A percentile compares a stretch with the other conserved stretches of the same genome.
These are phyloP conservation scores for Pectinophora gossypiella DNA, from an alignment of 1,140 invertebrate genomes.

Conservation along the genomic window DNA sequence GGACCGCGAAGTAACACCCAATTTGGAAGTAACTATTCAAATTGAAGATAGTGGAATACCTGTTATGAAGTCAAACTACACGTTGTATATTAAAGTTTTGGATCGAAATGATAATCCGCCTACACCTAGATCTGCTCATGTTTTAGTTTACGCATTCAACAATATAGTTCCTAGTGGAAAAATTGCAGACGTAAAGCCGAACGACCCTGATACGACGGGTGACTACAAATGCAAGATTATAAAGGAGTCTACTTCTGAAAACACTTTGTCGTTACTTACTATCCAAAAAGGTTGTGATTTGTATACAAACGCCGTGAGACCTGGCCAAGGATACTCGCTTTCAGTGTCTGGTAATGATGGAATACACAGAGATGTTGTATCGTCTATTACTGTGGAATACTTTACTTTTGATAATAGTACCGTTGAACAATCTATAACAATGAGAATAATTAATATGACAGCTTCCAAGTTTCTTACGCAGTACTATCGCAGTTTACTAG, in stretches of 20 bases:
- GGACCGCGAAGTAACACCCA: slow-evolving; percentile 87
- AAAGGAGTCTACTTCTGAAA: slow-evolving; percentile 74
- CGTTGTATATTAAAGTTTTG: slow-evolving; percentile 84
- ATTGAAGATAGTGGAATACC: slow-evolving; percentile 93
- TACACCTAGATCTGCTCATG: slow-evolving; percentile 85
- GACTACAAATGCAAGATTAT: slow-evolving; percentile 91
- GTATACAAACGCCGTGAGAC: slow-evolving; percentile 81
- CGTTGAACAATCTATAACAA: slow-evolving; percentile 87
- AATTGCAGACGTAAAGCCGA: slow-evolving; percentile 93
- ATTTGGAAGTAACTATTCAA: slow-evolving; percentile 86
- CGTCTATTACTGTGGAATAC: slow-evolving; percentile 89
- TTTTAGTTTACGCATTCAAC: slow-evolving; percentile 88
- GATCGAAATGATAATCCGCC: slow-evolving; percentile 97
- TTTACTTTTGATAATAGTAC: slow-evolving; percentile 87
- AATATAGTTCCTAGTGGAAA: slow-evolving; percentile 83
- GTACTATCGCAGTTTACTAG: slow-evolving; percentile 84
- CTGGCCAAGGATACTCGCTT: slow-evolving; percentile 83
- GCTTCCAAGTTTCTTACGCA: slow-evolving; percentile 84
- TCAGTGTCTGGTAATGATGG: slow-evolving; percentile 93
- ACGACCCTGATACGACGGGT: slow-evolving; percentile 91
- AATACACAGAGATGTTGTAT: slow-evolving; percentile 87
- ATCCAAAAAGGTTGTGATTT: slow-evolving; percentile 89
- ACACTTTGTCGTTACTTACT: slow-evolving; percentile 76
- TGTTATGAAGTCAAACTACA: slow-evolving; percentile 86
- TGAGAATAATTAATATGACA: slow-evolving; percentile 84